Percentiles rank a stretch among this genome's conserved stretches.
phyloP scores from a whole-genome alignment of 2,888 invertebrate species.

The Archaeoteleia sp. region DNA sequence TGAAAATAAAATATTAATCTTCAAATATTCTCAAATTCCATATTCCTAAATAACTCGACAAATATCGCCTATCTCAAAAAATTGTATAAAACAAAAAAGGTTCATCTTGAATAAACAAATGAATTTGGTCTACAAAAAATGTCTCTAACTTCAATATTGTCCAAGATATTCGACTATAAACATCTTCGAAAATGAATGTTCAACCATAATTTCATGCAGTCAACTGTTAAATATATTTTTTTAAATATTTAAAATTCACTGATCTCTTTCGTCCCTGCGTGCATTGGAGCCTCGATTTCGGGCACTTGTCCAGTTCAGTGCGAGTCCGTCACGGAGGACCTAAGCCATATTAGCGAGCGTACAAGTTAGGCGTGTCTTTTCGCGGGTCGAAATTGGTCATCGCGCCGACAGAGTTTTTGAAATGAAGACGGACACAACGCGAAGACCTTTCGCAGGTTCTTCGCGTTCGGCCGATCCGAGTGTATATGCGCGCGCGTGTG shows the following conservation, averaged over 20 bases:
- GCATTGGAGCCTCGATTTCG: conserved; percentile 33
- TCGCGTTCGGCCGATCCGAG: conserved; percentile 31
- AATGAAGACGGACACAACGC: background rate
- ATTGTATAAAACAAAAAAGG: too few relatives aligned
- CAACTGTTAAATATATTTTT: conserved; percentile 11
- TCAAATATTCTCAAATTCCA: too few relatives aligned
- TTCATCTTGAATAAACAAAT: too few relatives aligned
- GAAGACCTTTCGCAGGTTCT: conserved; percentile 37
- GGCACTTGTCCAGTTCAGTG: conserved; percentile 52
- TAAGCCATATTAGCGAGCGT: conserved; percentile 49
- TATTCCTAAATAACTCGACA: too few relatives aligned
- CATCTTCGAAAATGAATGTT: background rate
- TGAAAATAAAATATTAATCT: too few relatives aligned
- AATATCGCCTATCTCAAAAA: too few relatives aligned
- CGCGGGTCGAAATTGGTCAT: conserved; percentile 53
- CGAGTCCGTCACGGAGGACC: conserved; percentile 44
- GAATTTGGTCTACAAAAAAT: too few relatives aligned
- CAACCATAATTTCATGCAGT: background rate
- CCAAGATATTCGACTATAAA: too few relatives aligned
- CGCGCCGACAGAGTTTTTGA: conserved; percentile 21
- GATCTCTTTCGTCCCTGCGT: conserved; percentile 38
- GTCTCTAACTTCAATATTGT: too few relatives aligned
- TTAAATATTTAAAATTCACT: too few relatives aligned
- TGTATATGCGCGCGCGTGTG: conserved; percentile 36
- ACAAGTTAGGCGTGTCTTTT: conserved; percentile 53